Evolutionary conservation across 2,797 vertebrate genomes (phyloP).

Genomic region (Urocyon cinereoargenteus): DNA sequence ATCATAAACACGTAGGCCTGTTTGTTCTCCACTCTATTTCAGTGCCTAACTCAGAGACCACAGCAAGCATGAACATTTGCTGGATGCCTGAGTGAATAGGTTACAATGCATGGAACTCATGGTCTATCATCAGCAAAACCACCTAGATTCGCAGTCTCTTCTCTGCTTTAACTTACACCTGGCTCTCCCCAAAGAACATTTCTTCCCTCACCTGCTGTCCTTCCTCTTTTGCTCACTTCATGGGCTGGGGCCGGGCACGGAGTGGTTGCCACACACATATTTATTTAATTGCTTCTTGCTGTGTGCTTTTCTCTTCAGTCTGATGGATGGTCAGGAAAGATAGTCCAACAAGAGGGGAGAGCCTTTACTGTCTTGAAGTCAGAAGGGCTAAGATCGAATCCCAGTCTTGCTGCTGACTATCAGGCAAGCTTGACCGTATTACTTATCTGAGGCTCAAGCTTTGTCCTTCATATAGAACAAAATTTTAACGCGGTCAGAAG

Average conservation of each 20-base stretch:
- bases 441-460: neutral
- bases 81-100: neutral
- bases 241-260: neutral
- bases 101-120: neutral
- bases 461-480: neutral
- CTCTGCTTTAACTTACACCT: slow-evolving; percentile 40
- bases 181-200: neutral
- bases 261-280: neutral
- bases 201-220: neutral
- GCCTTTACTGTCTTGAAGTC: neutral
- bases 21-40: neutral
- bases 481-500: neutral
- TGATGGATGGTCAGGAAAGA: neutral
- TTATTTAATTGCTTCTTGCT: neutral
- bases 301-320: neutral
- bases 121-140: neutral
- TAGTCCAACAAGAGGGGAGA: neutral
- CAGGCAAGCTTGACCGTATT: neutral
- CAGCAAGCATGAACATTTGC: neutral
- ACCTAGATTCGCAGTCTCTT: neutral
- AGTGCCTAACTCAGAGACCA: neutral
- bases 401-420: neutral
- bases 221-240: neutral
- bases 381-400: neutral
- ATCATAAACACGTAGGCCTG: neutral